phyloP scores from a whole-genome alignment of 1,140 invertebrate genomes.

The Pseudomyrmex pallidus region DNA sequence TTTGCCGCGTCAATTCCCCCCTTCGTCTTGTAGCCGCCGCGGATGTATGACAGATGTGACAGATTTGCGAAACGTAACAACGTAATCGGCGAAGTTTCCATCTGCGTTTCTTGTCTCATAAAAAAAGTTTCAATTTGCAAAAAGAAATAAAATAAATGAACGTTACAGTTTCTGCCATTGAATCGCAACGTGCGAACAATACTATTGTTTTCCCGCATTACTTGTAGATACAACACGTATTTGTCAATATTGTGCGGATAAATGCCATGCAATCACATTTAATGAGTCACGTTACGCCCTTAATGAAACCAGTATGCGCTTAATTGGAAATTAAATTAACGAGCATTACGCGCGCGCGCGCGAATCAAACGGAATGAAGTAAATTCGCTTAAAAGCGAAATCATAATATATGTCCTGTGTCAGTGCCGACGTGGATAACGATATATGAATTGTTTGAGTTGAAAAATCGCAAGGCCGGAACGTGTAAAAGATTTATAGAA shows the following conservation, averaged over 20 bases:
- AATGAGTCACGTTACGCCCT: constrained; percentile 67
- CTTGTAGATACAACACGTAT: constrained; percentile 33
- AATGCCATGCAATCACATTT: constrained; percentile 64
- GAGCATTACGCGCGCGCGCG: constrained; percentile 65
- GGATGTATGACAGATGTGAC: neutral
- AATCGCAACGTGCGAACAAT: neutral
- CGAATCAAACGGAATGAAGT: constrained; percentile 68
- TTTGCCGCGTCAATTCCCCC: constrained; percentile 16
- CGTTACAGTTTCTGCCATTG: neutral
- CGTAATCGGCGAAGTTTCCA: neutral
- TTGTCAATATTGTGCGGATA: constrained; percentile 61
- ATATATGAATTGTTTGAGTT: constrained; percentile 40
- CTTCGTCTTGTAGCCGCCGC: neutral
- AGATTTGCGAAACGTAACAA: neutral
- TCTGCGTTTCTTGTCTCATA: neutral
- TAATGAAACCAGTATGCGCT: constrained; percentile 68
- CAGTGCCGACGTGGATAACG: constrained; percentile 34
- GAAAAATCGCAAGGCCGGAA: neutral
- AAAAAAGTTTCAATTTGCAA: neutral
- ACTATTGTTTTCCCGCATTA: neutral
- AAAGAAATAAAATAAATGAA: neutral
- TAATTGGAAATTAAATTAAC: constrained; percentile 75
- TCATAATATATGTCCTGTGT: constrained; percentile 59
- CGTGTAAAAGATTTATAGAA: no score
- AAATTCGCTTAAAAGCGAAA: constrained; percentile 69